Conservation (phyloP, 2,888 invertebrate genomes). For the Celastrina argiolus region DNA sequence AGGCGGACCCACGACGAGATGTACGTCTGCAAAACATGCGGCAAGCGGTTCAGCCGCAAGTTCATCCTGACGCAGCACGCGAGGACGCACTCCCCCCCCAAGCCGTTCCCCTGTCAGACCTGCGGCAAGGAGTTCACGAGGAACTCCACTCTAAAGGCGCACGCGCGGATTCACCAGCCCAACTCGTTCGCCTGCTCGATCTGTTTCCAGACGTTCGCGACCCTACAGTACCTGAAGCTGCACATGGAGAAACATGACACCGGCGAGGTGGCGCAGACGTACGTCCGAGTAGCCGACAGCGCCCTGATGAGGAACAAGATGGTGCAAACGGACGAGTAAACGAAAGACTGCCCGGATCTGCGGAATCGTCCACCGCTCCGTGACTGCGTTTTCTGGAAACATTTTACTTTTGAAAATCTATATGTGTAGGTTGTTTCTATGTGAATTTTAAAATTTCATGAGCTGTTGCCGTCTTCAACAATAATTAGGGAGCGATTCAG, state of each 20-base stretch:
- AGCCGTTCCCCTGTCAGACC: background rate
- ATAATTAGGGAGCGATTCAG: background rate
- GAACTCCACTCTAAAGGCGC: background rate
- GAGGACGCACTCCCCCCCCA: background rate
- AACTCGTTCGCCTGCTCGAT: background rate
- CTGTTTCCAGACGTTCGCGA: background rate
- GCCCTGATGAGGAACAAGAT: background rate
- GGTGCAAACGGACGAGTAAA: background rate
- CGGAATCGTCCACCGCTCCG: background rate
- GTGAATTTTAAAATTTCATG: background rate
- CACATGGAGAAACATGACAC: background rate
- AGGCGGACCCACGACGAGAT: background rate
- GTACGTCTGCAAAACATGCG: background rate
- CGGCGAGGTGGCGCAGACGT: background rate
- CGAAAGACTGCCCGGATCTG: background rate
- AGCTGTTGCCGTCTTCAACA: background rate
- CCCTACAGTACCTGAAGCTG: background rate
- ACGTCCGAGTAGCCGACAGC: background rate
- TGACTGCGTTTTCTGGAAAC: background rate
- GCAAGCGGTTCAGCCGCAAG: background rate
- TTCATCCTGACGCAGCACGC: background rate
- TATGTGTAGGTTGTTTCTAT: background rate
- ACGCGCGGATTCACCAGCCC: background rate
- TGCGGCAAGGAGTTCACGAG: slow-evolving; percentile 2
- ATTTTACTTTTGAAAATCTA: background rate